phyloP scores from a whole-genome alignment of 2,113 vertebrate species.

The Hyla sarda region DNA sequence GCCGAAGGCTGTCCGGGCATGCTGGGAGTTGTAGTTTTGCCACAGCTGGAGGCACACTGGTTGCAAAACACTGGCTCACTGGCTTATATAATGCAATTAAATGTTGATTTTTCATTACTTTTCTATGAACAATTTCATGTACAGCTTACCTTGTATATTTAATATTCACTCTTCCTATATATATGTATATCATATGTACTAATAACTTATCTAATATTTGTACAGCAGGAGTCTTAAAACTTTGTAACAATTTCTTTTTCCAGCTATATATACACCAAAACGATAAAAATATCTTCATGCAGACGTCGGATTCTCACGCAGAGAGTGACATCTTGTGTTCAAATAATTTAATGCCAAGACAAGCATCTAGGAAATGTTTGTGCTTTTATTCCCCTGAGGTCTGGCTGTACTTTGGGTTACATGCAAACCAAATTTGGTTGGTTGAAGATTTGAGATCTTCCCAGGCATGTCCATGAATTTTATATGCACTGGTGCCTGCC shows the following conservation, averaged over 20 bases:
- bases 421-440: slow-evolving; percentile 38
- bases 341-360: slow-evolving; percentile 36
- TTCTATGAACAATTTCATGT: too few relatives aligned
- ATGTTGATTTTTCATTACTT: neutral
- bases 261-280: slow-evolving; percentile 23
- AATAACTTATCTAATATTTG: neutral
- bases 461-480: slow-evolving; percentile 10
- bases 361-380: slow-evolving; percentile 27
- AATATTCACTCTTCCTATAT: neutral
- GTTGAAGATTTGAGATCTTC: slow-evolving; percentile 10
- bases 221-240: neutral
- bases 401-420: neutral
- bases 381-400: neutral
- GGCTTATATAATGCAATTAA: neutral
- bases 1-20: too few relatives aligned
- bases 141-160: neutral
- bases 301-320: slow-evolving; percentile 23
- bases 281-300: neutral
- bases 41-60: too few relatives aligned
- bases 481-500: neutral
- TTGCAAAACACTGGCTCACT: too few relatives aligned
- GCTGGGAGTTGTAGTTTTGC: too few relatives aligned
- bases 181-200: neutral
- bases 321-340: slow-evolving; percentile 52
- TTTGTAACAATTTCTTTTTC: neutral